phyloP scores from a whole-genome alignment of 2,888 invertebrate genomes.

The Scaptomyza cyrtandrae region DNA sequence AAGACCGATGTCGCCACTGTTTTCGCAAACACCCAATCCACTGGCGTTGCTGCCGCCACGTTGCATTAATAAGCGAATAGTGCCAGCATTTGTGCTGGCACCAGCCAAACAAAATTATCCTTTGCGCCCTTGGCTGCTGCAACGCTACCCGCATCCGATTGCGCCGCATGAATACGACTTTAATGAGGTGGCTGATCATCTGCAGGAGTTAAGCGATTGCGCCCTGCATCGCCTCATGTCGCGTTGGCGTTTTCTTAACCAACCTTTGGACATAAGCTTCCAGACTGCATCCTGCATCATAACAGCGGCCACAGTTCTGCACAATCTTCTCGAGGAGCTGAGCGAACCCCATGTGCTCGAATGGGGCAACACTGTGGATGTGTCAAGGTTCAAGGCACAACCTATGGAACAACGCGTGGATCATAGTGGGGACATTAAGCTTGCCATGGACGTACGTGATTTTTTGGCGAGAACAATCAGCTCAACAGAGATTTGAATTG shows the following conservation, averaged over 20 bases:
- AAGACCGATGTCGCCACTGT: slow-evolving; percentile 62
- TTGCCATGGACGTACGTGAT: slow-evolving; percentile 64
- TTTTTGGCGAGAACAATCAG: slow-evolving; percentile 76
- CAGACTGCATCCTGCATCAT: slow-evolving; percentile 81
- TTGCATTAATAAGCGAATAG: slow-evolving; percentile 58
- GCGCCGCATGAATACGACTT: slow-evolving; percentile 79
- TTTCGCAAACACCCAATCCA: slow-evolving; percentile 67
- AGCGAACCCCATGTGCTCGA: slow-evolving; percentile 77
- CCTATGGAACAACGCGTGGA: slow-evolving; percentile 8
- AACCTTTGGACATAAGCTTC: slow-evolving; percentile 77
- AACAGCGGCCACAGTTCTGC: slow-evolving; percentile 81
- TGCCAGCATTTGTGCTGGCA: slow-evolving; percentile 77
- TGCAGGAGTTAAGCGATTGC: slow-evolving; percentile 77
- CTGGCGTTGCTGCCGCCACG: slow-evolving; percentile 60
- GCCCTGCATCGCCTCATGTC: slow-evolving; percentile 81
- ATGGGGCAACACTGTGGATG: slow-evolving; percentile 76
- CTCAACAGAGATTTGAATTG: slow-evolving; percentile 72
- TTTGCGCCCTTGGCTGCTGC: slow-evolving; percentile 81
- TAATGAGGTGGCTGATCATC: slow-evolving; percentile 80
- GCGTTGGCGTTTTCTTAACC: slow-evolving; percentile 82
- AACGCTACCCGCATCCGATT: slow-evolving; percentile 73
- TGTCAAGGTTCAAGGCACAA: slow-evolving; percentile 49
- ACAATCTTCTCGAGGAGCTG: slow-evolving; percentile 81
- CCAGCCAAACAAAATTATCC: slow-evolving; percentile 75
- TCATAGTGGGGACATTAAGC: slow-evolving; percentile 10